Evolutionary conservation across 2,888 invertebrate species (phyloP), one percentile per base, ranked within the genome.

Genomic region (Caenorhabditis becei): DNA sequence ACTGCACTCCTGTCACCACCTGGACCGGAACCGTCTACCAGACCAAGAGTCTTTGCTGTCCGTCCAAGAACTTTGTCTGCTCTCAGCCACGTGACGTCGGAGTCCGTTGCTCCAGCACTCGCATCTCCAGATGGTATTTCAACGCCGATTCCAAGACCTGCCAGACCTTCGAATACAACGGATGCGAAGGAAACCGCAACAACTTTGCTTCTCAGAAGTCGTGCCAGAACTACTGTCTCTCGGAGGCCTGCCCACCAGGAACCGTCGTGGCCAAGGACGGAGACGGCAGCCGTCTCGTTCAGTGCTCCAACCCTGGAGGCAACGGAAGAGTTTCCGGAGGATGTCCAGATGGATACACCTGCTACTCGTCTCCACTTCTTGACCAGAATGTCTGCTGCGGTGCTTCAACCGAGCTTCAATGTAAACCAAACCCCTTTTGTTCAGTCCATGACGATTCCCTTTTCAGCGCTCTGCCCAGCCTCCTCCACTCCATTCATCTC

Each of bases 331-430:
- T 89, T 23, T 87, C 88, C 24, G 89, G 89, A n/a, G 89, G 89
- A 24, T 90, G 90, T 72, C 88, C 89, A 20, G 90, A 90, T 62
- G 90, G 90, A 26, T 91, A 91, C 83, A 88, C 89, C 16, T 91
- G 91, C 79, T 89, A 86, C 66, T 88, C 87, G 26, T 85, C 86
- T 0, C 88, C 88, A 53, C 85, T 90, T 18, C 85, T 91, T 53
- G 90, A 89, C 77, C 91, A 91, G 77, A 90, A 89, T 71, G 90
- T 91, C 32, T 91, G 91, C 80, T 91, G 91, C 71, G 90, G 91
- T 24, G 89, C 90, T 5, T 86, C 87, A 32, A 88, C 88, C 2
- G 89, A 89, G 59, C 82, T 89, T 37, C 90, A 90, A 77, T 84
- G 88, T 88, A 37, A 65, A 61, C 37, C 18, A 7, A 35, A n/a